These are phyloP conservation scores for Enteromius anoplus DNA, from an alignment of 2,797 vertebrate species.

Conservation along the genomic window DNA sequence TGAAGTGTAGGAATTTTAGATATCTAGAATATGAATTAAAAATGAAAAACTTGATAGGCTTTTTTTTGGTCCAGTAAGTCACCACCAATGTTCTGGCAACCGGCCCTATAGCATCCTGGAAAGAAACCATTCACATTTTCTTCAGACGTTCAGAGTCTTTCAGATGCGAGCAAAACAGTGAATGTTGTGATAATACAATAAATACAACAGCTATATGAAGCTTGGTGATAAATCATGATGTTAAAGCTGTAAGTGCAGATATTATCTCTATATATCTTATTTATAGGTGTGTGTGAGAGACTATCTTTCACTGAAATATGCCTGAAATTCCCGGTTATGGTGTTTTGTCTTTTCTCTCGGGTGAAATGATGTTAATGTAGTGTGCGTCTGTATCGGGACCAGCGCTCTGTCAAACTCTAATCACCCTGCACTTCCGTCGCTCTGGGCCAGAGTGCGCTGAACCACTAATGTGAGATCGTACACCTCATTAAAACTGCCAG, in stretches of 20 bases:
- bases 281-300: constrained; percentile 10
- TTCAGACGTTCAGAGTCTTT: neutral
- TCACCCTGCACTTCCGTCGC: constrained; percentile 59
- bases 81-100: neutral
- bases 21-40: neutral
- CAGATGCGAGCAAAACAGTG: neutral
- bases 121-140: neutral
- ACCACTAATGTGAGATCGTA: constrained; percentile 65
- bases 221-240: constrained; percentile 6
- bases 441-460: constrained; percentile 59
- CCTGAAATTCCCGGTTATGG: neutral
- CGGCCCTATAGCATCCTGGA: neutral
- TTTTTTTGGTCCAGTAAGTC: neutral
- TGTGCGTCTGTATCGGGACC: constrained; percentile 14
- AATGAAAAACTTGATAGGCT: neutral
- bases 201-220: constrained; percentile 22
- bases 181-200: constrained; percentile 24
- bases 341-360: constrained; percentile 3
- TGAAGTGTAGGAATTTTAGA: neutral
- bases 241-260: constrained; percentile 38
- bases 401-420: constrained; percentile 38
- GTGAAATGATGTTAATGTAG: constrained; percentile 17
- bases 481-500: constrained; percentile 72
- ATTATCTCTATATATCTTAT: constrained; percentile 29
- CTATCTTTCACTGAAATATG: constrained; percentile 27